These are phyloP conservation scores for Eulemur macaco DNA, from an alignment of 2,113 vertebrate species.

Conservation along the genomic window DNA sequence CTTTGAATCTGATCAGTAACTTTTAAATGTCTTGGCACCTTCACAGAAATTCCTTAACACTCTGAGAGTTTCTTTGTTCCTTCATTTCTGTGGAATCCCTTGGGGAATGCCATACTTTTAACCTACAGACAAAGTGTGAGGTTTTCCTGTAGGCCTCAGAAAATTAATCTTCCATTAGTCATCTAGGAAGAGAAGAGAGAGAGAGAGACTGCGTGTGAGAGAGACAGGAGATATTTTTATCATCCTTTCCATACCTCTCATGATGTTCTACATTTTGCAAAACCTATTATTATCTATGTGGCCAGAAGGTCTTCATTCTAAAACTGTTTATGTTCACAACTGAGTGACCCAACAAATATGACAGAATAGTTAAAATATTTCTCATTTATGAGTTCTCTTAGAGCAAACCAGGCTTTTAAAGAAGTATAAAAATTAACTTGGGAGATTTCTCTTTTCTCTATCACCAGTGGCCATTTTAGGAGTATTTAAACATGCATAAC, in stretches of 20 bases:
- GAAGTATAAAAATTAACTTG: neutral
- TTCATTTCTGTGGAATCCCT: neutral
- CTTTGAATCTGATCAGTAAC: slow-evolving; percentile 35
- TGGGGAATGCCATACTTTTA: slow-evolving; percentile 62
- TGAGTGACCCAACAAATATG: neutral
- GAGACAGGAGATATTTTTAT: neutral
- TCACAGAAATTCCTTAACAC: slow-evolving; percentile 28
- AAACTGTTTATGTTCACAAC: slow-evolving; percentile 36
- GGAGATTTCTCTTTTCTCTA: neutral
- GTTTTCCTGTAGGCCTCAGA: slow-evolving; percentile 48
- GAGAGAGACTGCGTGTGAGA: neutral
- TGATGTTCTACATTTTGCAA: neutral
- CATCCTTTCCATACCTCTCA: neutral
- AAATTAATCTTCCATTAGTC: slow-evolving; percentile 61
- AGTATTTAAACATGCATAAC: neutral
- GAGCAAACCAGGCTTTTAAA: neutral
- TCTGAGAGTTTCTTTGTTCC: slow-evolving; percentile 56
- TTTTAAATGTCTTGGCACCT: slow-evolving; percentile 8
- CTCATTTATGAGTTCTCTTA: slow-evolving; percentile 27
- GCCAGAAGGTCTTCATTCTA: slow-evolving; percentile 47
- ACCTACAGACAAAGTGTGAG: slow-evolving; percentile 55
- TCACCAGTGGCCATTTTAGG: neutral
- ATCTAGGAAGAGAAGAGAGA: neutral
- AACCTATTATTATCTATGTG: neutral
- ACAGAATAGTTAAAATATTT: neutral